Percentiles rank a stretch among this genome's conserved stretches.
These are phyloP conservation scores for Anser cygnoides DNA, from an alignment of 2,113 vertebrate species.

Conservation along the genomic window DNA sequence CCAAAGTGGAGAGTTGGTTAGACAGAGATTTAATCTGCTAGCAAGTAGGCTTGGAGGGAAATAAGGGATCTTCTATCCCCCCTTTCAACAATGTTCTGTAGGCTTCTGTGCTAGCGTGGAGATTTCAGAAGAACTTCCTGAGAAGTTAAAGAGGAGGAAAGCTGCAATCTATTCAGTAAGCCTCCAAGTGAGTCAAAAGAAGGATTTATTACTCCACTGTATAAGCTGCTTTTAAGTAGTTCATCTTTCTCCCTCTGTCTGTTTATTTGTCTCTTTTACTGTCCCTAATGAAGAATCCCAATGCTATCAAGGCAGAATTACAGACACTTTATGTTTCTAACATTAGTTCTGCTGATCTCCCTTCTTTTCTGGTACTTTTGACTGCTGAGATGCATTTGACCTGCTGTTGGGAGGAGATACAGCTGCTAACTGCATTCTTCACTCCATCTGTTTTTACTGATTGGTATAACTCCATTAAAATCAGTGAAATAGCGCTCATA, in stretches of 20 bases:
- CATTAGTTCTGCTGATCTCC: constrained; percentile 25
- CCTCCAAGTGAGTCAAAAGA: neutral
- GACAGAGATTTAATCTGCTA: neutral
- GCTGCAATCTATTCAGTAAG: neutral
- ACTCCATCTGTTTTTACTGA: neutral
- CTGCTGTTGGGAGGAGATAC: constrained; percentile 41
- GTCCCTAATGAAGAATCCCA: constrained; percentile 29
- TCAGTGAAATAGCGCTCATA: neutral
- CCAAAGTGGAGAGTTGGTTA: neutral
- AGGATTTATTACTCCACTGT: constrained; percentile 11
- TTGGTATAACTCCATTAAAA: constrained; percentile 6
- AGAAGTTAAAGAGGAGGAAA: neutral
- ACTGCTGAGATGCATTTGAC: constrained; percentile 16
- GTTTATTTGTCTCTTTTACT: constrained; percentile 55
- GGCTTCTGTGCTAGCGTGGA: neutral
- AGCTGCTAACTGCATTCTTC: constrained; percentile 44
- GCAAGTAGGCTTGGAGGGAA: neutral
- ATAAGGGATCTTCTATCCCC: neutral
- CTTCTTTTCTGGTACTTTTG: constrained; percentile 20
- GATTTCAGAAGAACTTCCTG: neutral
- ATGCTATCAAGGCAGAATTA: constrained; percentile 41
- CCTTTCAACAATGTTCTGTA: neutral
- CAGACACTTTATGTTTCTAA: constrained; percentile 16
- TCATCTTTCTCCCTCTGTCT: constrained; percentile 10
- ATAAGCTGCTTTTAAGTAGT: neutral